Conservation (phyloP, 1,140 invertebrate species). For the Bradysia coprophila region DNA sequence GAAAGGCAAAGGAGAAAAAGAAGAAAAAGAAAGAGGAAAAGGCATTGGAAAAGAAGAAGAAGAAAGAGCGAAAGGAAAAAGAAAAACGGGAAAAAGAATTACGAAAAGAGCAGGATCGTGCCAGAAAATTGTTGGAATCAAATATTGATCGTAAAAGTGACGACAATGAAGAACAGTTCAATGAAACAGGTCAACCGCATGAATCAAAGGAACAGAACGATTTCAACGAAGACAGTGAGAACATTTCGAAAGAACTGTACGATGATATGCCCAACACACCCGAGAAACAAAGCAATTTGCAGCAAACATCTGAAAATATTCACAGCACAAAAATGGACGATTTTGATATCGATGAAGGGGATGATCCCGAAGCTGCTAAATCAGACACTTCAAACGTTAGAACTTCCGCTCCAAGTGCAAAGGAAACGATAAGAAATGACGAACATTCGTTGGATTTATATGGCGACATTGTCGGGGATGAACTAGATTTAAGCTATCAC, state of each 20-base stretch:
- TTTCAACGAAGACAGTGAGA: not conserved
- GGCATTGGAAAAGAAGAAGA: constrained; percentile 32
- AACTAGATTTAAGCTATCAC: constrained; percentile 6
- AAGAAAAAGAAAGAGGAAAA: constrained; percentile 30
- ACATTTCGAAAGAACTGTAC: not conserved
- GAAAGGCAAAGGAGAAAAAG: constrained; percentile 32
- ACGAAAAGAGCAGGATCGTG: constrained; percentile 22
- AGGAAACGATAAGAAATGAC: not conserved
- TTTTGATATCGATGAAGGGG: not conserved
- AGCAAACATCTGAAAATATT: too few species aligned
- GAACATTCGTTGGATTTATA: constrained; percentile 3
- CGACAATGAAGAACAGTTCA: constrained; percentile 9
- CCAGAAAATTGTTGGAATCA: constrained; percentile 24
- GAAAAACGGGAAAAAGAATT: constrained; percentile 25
- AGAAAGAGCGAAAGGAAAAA: constrained; percentile 27
- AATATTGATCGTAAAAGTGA: constrained; percentile 12
- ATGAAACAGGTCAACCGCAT: too few species aligned
- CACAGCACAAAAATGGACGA: too few species aligned
- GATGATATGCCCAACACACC: not conserved
- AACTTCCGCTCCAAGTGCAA: not conserved
- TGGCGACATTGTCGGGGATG: constrained; percentile 4
- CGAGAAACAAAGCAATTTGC: too few species aligned
- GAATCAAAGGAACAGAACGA: not conserved
- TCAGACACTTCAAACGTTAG: not conserved
- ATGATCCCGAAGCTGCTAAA: not conserved